A percentile compares a stretch with the other conserved stretches of the same genome.
phyloP scores from a whole-genome alignment of 1,140 invertebrate species.

The Teleopsis dalmanni region DNA sequence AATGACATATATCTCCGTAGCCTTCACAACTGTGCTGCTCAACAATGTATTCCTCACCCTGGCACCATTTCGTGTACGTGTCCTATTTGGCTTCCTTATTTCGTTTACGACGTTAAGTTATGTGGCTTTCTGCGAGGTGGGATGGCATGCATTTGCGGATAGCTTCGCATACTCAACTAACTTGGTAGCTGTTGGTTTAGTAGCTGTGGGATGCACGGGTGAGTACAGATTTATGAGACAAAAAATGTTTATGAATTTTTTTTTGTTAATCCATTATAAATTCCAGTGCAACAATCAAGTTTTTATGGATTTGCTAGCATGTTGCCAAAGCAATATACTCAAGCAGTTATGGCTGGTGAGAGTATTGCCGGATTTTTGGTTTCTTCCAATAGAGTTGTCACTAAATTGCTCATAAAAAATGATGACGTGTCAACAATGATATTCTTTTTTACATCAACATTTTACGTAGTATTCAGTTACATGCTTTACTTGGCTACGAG shows the following conservation, averaged over 20 bases:
- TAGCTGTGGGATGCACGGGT: constrained; percentile 83
- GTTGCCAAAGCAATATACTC: constrained; percentile 77
- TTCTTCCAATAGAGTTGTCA: constrained; percentile 73
- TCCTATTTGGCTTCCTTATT: constrained; percentile 79
- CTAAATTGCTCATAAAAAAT: constrained; percentile 67
- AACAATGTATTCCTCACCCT: constrained; percentile 80
- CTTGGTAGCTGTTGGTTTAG: constrained; percentile 71
- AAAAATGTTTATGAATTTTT: neutral
- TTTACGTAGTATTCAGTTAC: constrained; percentile 66
- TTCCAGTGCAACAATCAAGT: constrained; percentile 87
- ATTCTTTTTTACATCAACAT: constrained; percentile 73
- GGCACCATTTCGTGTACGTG: constrained; percentile 72
- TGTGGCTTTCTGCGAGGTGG: constrained; percentile 76
- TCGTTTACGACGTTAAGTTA: constrained; percentile 74
- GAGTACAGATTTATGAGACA: constrained; percentile 17
- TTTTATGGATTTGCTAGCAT: constrained; percentile 92
- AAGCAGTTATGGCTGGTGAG: constrained; percentile 90
- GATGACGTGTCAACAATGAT: constrained; percentile 71
- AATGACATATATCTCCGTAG: constrained; percentile 78
- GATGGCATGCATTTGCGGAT: constrained; percentile 67
- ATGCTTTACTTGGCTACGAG: constrained; percentile 67
- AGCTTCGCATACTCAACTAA: constrained; percentile 69
- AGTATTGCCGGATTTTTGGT: constrained; percentile 84
- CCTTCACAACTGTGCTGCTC: constrained; percentile 74
- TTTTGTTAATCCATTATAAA: too few relatives aligned